These are phyloP conservation scores for Selenia dentaria DNA, from an alignment of 2,888 invertebrate genomes.

Conservation along the genomic window DNA sequence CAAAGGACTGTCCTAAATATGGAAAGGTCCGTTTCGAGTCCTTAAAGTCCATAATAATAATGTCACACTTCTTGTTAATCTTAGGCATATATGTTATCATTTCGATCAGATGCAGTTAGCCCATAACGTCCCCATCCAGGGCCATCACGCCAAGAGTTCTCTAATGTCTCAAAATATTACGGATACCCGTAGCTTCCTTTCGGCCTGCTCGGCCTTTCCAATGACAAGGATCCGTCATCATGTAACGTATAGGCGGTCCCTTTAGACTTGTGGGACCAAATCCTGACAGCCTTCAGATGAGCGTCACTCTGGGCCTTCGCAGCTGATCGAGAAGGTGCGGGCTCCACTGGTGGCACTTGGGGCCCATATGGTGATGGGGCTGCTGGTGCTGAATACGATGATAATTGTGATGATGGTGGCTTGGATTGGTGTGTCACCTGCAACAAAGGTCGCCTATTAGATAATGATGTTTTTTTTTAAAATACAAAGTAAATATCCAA, in stretches of 20 bases:
- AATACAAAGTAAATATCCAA: too few species aligned
- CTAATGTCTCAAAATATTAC: conserved; percentile 9
- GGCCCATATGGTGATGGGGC: conserved; percentile 35
- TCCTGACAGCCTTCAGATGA: conserved; percentile 69
- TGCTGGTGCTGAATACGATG: conserved; percentile 31
- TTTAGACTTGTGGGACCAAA: conserved; percentile 72
- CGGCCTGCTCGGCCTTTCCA: conserved; percentile 51
- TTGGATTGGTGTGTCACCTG: conserved; percentile 54
- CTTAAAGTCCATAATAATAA: too few species aligned
- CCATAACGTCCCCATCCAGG: too few species aligned
- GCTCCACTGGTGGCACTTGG: conserved; percentile 49
- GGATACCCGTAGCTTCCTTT: conserved; percentile 37
- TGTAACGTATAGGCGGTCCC: conserved; percentile 74
- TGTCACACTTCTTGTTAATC: too few species aligned
- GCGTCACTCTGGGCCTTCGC: conserved; percentile 70
- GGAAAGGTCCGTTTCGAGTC: too few species aligned
- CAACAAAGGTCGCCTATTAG: conserved; percentile 16
- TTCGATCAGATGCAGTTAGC: too few species aligned
- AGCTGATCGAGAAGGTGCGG: conserved; percentile 56
- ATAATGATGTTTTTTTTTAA: too few species aligned
- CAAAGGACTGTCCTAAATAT: too few species aligned
- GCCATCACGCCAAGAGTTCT: too few species aligned
- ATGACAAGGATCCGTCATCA: conserved; percentile 66
- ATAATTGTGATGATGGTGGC: conserved; percentile 1
- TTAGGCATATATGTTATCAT: too few species aligned